Evolutionary conservation across 1,140 invertebrate species (phyloP).

Genomic region (Lysiphlebus fabarum): DNA sequence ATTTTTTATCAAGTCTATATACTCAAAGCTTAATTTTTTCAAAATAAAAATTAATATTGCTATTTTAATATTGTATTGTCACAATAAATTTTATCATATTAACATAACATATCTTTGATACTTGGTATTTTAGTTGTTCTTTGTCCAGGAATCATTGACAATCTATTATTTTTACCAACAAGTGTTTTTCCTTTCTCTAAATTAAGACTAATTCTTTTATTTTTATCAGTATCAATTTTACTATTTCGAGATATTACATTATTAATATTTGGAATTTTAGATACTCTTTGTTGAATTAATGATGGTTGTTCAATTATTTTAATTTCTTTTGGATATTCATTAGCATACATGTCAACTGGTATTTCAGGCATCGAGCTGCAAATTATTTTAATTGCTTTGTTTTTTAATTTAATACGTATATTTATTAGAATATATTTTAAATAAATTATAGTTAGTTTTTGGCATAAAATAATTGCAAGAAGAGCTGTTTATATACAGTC

Average conservation of each 20-base stretch:
- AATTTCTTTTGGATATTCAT: conserved; percentile 57
- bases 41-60: too few species aligned
- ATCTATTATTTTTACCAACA: conserved; percentile 10
- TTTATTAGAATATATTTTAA: conserved; percentile 34
- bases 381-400: conserved; percentile 30
- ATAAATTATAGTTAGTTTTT: conserved; percentile 28
- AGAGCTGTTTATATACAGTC: too few species aligned
- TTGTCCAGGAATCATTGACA: conserved; percentile 43
- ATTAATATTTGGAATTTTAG: conserved; percentile 47
- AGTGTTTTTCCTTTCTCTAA: conserved; percentile 25
- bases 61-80: too few species aligned
- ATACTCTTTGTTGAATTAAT: conserved; percentile 37
- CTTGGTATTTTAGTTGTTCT: background rate
- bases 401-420: background rate
- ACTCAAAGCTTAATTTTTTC: too few species aligned
- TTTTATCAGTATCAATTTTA: conserved; percentile 23
- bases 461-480: background rate
- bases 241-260: conserved; percentile 43
- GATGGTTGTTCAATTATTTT: conserved; percentile 52
- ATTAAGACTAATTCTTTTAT: conserved; percentile 15
- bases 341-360: conserved; percentile 44
- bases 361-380: conserved; percentile 51
- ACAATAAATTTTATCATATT: too few species aligned
- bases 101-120: too few species aligned
- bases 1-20: too few species aligned